These are phyloP conservation scores for Echinometra lucunter DNA, from an alignment of 53 echinoderm and acorn worm species.

Conservation along the genomic window DNA sequence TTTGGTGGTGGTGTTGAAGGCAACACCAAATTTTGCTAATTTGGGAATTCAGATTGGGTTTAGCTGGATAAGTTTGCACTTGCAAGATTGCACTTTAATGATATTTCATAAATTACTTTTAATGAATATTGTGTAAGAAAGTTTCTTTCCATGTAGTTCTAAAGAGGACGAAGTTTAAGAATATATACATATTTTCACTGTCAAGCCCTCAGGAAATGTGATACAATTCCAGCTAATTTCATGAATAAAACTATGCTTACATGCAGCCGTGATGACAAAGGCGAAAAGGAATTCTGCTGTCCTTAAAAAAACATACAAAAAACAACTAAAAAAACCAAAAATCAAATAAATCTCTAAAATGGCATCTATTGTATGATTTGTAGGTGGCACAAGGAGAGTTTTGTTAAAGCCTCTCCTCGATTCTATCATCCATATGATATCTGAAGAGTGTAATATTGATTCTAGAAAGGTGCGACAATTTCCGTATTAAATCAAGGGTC, in stretches of 20 bases:
- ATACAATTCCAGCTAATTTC: background rate
- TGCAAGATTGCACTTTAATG: background rate
- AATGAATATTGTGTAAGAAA: background rate
- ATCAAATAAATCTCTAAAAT: background rate
- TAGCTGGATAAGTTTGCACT: background rate
- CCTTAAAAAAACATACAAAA: background rate
- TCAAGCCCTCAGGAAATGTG: too few relatives aligned
- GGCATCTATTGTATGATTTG: background rate
- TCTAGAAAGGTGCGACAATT: constrained; percentile 55
- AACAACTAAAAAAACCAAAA: background rate
- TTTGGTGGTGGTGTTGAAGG: background rate
- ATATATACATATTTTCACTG: too few relatives aligned
- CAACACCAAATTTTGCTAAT: background rate
- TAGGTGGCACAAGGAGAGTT: background rate
- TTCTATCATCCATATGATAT: background rate
- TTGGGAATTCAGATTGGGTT: background rate
- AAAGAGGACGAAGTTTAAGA: too few relatives aligned
- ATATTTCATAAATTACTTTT: background rate
- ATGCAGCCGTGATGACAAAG: background rate
- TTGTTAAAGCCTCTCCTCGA: background rate
- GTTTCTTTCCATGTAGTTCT: background rate
- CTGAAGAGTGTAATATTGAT: constrained; percentile 43
- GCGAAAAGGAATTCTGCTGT: background rate
- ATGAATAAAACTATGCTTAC: background rate
- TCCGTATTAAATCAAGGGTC: constrained; percentile 60